These are phyloP conservation scores for Leptinotarsa undecemlineata DNA, from an alignment of 1,140 invertebrate genomes.

Conservation along the genomic window DNA sequence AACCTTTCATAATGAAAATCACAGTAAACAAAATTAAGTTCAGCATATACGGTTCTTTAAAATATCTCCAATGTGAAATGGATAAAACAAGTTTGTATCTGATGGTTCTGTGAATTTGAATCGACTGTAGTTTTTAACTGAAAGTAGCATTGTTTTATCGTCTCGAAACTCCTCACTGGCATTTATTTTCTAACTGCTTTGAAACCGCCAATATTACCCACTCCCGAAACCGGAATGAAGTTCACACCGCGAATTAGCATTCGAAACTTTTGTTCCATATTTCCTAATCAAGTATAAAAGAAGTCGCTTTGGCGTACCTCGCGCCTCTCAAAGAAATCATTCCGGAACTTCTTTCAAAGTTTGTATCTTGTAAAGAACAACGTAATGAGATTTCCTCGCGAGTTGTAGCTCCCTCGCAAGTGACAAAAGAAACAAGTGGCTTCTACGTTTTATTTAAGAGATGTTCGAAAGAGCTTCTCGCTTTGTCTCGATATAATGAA, in stretches of 20 bases:
- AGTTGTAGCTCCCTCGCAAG: slow-evolving; percentile 12
- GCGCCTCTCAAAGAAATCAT: slow-evolving; percentile 22
- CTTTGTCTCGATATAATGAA: slow-evolving; percentile 17
- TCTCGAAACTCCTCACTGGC: too few species aligned
- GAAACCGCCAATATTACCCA: too few species aligned
- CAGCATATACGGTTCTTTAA: too few species aligned
- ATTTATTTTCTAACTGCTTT: too few species aligned
- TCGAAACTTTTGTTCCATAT: slow-evolving; percentile 9
- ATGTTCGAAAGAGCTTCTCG: neutral
- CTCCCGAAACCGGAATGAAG: neutral
- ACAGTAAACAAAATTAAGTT: too few species aligned
- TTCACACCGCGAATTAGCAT: slow-evolving; percentile 4
- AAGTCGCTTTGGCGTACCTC: neutral
- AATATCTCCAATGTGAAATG: too few species aligned
- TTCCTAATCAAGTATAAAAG: slow-evolving; percentile 24
- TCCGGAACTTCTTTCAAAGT: slow-evolving; percentile 6
- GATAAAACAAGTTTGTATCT: too few species aligned
- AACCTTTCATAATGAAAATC: too few species aligned
- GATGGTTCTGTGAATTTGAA: too few species aligned
- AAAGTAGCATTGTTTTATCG: too few species aligned
- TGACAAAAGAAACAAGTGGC: slow-evolving; percentile 24
- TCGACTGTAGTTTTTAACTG: too few species aligned
- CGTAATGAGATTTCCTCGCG: slow-evolving; percentile 19
- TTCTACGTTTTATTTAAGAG: slow-evolving; percentile 13
- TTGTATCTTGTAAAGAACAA: slow-evolving; percentile 24